Evolutionary conservation across 2,888 invertebrate species (phyloP).

Genomic region (Eudemis profundana): DNA sequence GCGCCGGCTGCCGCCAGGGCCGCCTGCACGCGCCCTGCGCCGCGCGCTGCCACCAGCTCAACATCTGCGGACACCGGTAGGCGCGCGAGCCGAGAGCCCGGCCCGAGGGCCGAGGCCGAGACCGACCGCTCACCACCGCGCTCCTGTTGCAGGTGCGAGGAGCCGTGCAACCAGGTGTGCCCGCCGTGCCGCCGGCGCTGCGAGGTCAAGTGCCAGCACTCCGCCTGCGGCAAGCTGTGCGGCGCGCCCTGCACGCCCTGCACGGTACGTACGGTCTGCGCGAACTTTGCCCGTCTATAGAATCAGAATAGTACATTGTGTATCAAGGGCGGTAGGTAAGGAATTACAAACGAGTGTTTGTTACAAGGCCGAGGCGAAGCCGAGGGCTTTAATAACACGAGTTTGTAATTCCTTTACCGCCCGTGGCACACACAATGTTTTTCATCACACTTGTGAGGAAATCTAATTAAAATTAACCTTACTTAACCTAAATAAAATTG

Average conservation of each 20-base stretch:
- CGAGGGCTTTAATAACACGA: too few relatives aligned
- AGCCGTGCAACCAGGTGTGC: constrained; percentile 83
- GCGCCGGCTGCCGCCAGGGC: constrained; percentile 84
- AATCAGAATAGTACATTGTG: too few relatives aligned
- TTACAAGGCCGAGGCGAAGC: too few relatives aligned
- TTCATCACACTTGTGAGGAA: too few relatives aligned
- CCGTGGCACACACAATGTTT: too few relatives aligned
- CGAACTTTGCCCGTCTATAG: background rate
- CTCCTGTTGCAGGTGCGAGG: constrained; percentile 72
- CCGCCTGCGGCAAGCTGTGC: constrained; percentile 79
- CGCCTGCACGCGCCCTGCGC: constrained; percentile 86
- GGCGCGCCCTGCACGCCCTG: constrained; percentile 83
- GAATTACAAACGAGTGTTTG: too few relatives aligned
- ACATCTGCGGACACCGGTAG: constrained; percentile 87
- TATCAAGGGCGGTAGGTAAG: too few relatives aligned
- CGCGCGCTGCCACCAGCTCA: constrained; percentile 80
- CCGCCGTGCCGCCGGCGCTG: constrained; percentile 83
- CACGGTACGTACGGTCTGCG: constrained; percentile 60
- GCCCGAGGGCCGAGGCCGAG: background rate
- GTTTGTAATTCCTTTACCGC: too few relatives aligned
- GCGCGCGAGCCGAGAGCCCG: constrained; percentile 29
- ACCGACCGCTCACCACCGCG: background rate
- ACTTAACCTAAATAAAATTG: too few relatives aligned
- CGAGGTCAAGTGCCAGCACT: constrained; percentile 80
- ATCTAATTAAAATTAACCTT: too few relatives aligned